These are phyloP conservation scores for Agrotis puta DNA, from an alignment of 2,888 invertebrate species.

Conservation along the genomic window DNA sequence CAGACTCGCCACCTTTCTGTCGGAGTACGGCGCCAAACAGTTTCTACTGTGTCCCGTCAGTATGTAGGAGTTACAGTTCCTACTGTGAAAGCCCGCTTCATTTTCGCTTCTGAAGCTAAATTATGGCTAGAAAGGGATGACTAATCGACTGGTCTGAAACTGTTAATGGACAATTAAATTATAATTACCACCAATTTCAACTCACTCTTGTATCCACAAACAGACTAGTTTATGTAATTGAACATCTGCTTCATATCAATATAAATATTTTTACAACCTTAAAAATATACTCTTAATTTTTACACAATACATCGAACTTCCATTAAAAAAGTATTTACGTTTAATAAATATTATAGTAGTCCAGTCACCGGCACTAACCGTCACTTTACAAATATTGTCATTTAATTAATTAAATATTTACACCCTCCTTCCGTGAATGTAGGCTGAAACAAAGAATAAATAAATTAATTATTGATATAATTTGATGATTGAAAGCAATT, in stretches of 20 bases:
- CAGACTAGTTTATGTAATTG: too few species aligned
- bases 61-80: too few species aligned
- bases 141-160: too few species aligned
- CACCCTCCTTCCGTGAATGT: slow-evolving; percentile 84
- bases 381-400: slow-evolving; percentile 34
- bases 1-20: too few species aligned
- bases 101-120: too few species aligned
- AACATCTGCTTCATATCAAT: neutral
- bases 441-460: slow-evolving; percentile 78
- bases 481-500: neutral
- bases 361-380: slow-evolving; percentile 11
- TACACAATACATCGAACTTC: slow-evolving; percentile 18
- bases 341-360: slow-evolving; percentile 10
- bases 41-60: too few species aligned
- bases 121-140: too few species aligned
- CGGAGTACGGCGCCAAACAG: too few species aligned
- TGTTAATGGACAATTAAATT: too few species aligned
- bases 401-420: slow-evolving; percentile 65
- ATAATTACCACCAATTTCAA: too few species aligned
- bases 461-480: neutral
- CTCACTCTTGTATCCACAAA: neutral
- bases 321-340: slow-evolving; percentile 12
- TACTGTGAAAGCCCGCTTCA: too few species aligned
- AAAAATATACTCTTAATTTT: slow-evolving; percentile 7
- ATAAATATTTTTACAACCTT: neutral